Conservation (phyloP, 2,888 invertebrate genomes). For the Lithodes maja region DNA sequence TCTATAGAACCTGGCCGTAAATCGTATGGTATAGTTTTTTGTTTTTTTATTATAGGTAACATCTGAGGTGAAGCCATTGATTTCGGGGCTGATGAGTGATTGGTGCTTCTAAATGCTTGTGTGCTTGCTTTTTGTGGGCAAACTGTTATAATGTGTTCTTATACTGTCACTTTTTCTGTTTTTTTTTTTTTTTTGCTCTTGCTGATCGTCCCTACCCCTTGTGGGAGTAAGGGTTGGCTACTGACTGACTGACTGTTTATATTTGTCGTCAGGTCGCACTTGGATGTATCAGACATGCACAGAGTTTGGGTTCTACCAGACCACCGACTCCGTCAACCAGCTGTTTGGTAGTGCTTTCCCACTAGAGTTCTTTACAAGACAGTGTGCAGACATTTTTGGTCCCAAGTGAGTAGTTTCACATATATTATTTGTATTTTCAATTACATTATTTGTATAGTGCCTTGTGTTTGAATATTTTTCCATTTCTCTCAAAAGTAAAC, state of each 20-base stretch:
- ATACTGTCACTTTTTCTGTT: no score
- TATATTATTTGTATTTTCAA: neutral
- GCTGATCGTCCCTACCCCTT: no score
- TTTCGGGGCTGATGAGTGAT: no score
- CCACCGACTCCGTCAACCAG: conserved; percentile 81
- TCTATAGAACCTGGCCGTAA: neutral
- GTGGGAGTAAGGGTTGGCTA: no score
- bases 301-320: conserved; percentile 97
- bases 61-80: no score
- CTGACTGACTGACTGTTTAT: neutral
- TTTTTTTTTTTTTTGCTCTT: no score
- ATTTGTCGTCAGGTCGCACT: conserved; percentile 80
- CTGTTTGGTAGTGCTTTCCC: conserved; percentile 86
- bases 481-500: no score
- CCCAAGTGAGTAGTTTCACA: conserved; percentile 77
- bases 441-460: neutral
- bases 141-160: no score
- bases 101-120: no score
- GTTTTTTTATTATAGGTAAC: neutral
- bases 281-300: conserved; percentile 97
- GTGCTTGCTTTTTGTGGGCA: no score
- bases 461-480: no score
- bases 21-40: neutral
- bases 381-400: conserved; percentile 90
- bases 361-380: conserved; percentile 84